A percentile compares a stretch with the other conserved stretches of the same genome.
Conservation (phyloP, 2,797 vertebrate species). For the Sebastes trivittatus region DNA sequence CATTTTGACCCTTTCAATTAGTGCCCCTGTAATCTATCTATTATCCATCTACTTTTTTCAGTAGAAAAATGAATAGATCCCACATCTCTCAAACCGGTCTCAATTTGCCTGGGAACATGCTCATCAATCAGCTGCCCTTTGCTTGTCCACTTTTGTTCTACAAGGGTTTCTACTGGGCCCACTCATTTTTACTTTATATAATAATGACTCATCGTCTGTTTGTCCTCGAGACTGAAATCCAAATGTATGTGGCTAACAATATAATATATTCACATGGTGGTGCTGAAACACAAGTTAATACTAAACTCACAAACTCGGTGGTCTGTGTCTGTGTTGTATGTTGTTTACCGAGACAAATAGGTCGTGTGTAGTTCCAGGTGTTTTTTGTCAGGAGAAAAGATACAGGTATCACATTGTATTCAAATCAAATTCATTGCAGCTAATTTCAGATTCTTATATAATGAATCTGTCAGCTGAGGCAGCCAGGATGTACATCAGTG, state of each 20-base stretch:
- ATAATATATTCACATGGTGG: not conserved
- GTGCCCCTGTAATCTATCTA: not conserved
- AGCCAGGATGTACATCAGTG: not conserved
- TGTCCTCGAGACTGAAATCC: slow-evolving; percentile 43
- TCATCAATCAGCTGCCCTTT: slow-evolving; percentile 57
- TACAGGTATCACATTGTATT: not conserved
- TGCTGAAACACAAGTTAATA: not conserved
- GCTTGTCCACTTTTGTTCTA: slow-evolving; percentile 47
- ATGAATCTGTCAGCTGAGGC: not conserved
- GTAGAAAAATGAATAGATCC: not conserved
- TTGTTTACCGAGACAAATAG: not conserved
- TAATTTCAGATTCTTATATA: not conserved
- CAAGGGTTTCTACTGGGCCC: slow-evolving; percentile 53
- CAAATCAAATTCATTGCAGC: not conserved
- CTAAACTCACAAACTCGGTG: not conserved
- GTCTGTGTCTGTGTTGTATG: not conserved
- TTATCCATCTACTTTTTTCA: not conserved
- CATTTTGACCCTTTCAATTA: not conserved
- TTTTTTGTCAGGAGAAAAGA: not conserved
- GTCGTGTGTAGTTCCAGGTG: not conserved
- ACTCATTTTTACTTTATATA: slow-evolving; percentile 70
- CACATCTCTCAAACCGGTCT: not conserved
- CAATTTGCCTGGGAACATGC: slow-evolving; percentile 35
- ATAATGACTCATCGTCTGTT: slow-evolving; percentile 66
- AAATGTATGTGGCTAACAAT: slow-evolving; percentile 38